Evolutionary conservation across 2,113 vertebrate species (phyloP).

Genomic region (Piaya cayana): DNA sequence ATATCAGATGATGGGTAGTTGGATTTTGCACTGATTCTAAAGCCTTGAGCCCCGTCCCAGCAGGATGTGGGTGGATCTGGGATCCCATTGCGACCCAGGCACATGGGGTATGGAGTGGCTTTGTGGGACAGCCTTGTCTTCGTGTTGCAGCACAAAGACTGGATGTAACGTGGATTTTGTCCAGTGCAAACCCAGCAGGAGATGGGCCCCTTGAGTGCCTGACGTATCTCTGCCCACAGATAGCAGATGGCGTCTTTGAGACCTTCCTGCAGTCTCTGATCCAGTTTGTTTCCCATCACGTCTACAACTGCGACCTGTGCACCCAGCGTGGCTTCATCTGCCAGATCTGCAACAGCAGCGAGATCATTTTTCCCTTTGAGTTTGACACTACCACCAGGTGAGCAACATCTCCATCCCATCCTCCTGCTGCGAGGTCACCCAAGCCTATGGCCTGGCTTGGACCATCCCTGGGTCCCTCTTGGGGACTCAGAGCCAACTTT

Average conservation of each 20-base stretch:
- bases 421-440: neutral
- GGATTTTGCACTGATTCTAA: neutral
- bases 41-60: neutral
- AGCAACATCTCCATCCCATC: rapidly evolving
- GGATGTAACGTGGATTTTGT: neutral
- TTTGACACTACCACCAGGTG: slow-evolving; percentile 90
- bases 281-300: slow-evolving; percentile 84
- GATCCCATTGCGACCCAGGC: rapidly evolving
- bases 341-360: slow-evolving; percentile 86
- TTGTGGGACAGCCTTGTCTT: neutral
- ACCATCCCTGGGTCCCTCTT: rapidly evolving
- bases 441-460: neutral
- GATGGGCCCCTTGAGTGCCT: rapidly evolving
- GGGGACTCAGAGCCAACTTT: neutral
- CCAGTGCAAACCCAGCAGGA: neutral
- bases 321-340: slow-evolving; percentile 95
- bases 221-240: slow-evolving; percentile 67
- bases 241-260: slow-evolving; percentile 81
- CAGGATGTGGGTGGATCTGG: neutral
- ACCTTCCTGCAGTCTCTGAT: slow-evolving; percentile 80
- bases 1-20: neutral
- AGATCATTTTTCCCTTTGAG: slow-evolving; percentile 96
- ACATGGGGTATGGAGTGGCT: rapidly evolving
- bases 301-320: slow-evolving; percentile 91
- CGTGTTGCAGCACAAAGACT: rapidly evolving